Percentiles rank a stretch among this genome's conserved stretches.
Evolutionary conservation across 2,113 vertebrate genomes (phyloP).

Genomic region (Serilophus lunatus): DNA sequence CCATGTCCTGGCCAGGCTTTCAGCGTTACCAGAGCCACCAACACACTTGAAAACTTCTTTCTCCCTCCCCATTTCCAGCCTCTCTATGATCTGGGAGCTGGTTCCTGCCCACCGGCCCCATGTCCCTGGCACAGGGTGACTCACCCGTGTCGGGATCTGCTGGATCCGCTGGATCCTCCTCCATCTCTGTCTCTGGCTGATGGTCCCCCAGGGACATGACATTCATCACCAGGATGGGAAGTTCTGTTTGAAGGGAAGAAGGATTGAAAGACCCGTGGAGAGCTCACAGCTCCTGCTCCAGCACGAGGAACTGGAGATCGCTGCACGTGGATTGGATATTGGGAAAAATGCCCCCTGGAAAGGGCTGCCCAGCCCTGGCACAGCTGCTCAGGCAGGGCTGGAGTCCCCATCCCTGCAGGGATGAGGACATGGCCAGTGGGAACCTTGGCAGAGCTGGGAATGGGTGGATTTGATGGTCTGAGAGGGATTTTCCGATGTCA

Average conservation of each 20-base stretch:
- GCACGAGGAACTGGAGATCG: rapidly evolving
- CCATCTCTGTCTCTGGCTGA: neutral
- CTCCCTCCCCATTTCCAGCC: neutral
- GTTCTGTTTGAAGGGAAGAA: slow-evolving; percentile 17
- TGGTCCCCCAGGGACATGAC: slow-evolving; percentile 46
- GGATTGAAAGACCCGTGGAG: rapidly evolving
- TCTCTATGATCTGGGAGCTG: neutral
- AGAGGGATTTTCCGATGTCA: no score
- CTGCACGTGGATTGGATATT: rapidly evolving
- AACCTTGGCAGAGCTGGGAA: no score
- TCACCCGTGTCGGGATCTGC: slow-evolving; percentile 27
- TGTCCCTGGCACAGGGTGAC: neutral
- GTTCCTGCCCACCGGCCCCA: rapidly evolving
- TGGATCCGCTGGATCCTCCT: neutral
- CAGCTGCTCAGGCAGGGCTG: no score
- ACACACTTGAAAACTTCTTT: neutral
- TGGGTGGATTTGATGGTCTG: no score
- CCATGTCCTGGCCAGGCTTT: neutral
- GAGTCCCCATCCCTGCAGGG: no score
- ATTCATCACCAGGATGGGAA: slow-evolving; percentile 57
- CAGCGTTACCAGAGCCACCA: neutral
- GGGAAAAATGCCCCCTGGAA: neutral
- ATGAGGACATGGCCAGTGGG: no score
- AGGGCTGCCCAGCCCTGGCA: neutral
- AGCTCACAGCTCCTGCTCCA: neutral